phyloP scores from a whole-genome alignment of 1,140 invertebrate genomes.

The Eumaeus atala region DNA sequence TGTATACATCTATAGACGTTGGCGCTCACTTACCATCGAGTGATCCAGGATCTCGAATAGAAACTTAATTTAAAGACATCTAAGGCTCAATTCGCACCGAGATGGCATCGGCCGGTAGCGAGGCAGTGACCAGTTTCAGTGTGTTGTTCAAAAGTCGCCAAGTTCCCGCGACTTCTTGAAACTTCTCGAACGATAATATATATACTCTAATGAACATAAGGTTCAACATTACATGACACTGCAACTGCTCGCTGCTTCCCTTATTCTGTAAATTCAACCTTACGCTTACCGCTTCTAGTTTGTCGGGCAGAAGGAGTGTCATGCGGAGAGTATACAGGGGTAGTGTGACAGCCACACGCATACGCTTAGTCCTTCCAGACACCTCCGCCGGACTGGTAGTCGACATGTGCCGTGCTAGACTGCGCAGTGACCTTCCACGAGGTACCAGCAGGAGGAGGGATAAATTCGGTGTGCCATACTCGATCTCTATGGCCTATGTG shows the following conservation, averaged over 20 bases:
- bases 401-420: conserved; percentile 25
- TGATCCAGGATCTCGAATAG: too few relatives aligned
- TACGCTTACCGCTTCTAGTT: conserved; percentile 47
- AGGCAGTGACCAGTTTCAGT: too few relatives aligned
- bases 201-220: too few relatives aligned
- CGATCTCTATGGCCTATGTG: conserved; percentile 52
- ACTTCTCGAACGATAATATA: too few relatives aligned
- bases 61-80: too few relatives aligned
- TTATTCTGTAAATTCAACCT: neutral
- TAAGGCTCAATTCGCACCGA: too few relatives aligned
- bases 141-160: too few relatives aligned
- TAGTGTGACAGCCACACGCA: conserved; percentile 41
- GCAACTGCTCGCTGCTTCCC: too few relatives aligned
- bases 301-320: conserved; percentile 53
- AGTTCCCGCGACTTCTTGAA: too few relatives aligned
- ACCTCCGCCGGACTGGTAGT: conserved; percentile 27
- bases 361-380: conserved; percentile 28
- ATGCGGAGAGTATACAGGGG: conserved; percentile 60
- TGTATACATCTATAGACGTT: too few relatives aligned
- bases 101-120: too few relatives aligned
- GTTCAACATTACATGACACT: neutral
- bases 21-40: too few relatives aligned
- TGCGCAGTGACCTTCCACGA: conserved; percentile 30
- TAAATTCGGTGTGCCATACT: conserved; percentile 43
- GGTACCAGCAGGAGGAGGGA: conserved; percentile 44